Percentiles rank a stretch among this genome's conserved stretches.
These are phyloP conservation scores for Venturia canescens DNA, from an alignment of 1,140 invertebrate genomes.

Conservation along the genomic window DNA sequence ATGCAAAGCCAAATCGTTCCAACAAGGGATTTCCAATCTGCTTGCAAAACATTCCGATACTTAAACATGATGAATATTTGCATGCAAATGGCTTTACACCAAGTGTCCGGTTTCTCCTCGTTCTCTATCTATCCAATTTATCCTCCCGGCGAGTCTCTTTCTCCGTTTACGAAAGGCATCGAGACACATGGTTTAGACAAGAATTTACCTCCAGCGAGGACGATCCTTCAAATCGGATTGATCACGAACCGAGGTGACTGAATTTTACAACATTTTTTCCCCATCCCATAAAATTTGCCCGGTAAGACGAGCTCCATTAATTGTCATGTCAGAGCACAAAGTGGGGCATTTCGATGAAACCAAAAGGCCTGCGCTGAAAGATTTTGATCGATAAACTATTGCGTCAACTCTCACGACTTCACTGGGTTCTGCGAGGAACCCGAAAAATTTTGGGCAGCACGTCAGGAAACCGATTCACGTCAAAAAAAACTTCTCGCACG, in stretches of 20 bases:
- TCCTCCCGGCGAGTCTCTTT: neutral
- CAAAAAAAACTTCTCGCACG: too few species aligned
- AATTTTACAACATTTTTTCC: neutral
- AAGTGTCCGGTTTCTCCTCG: slow-evolving; percentile 3
- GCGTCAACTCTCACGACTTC: too few species aligned
- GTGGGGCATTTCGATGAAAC: neutral
- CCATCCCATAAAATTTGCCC: neutral
- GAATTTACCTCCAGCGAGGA: neutral
- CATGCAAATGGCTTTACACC: slow-evolving; percentile 42
- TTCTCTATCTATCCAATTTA: slow-evolving; percentile 18
- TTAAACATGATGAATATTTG: slow-evolving; percentile 39
- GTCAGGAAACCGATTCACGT: too few species aligned
- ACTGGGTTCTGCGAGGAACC: too few species aligned
- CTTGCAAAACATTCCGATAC: slow-evolving; percentile 1
- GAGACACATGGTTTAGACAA: neutral
- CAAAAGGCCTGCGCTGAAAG: too few species aligned
- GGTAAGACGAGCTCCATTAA: neutral
- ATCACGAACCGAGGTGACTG: neutral
- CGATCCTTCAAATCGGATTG: neutral
- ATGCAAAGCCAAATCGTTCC: slow-evolving; percentile 40
- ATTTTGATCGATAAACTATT: too few species aligned
- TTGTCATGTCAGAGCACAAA: neutral
- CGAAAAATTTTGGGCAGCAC: too few species aligned
- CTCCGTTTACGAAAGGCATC: neutral
- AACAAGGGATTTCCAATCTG: slow-evolving; percentile 36